Percentiles rank a stretch among this genome's conserved stretches.
phyloP scores from a whole-genome alignment of 2,888 invertebrate species.

The Abscondita cerata region DNA sequence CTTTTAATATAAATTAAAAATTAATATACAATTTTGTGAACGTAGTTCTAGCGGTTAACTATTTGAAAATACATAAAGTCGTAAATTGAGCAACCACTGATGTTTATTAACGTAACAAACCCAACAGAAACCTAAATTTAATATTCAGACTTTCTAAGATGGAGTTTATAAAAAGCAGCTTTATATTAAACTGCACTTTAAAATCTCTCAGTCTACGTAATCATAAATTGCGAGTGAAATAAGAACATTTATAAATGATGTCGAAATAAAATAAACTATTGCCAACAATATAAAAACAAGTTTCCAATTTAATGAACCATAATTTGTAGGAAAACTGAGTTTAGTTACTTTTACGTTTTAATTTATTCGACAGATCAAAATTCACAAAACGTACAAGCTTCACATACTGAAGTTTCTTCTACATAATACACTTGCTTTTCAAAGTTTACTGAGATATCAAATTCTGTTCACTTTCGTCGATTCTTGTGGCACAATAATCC shows the following conservation, averaged over 20 bases:
- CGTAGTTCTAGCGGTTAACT: neutral
- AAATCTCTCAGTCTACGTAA: neutral
- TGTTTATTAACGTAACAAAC: slow-evolving; percentile 17
- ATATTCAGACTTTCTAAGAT: neutral
- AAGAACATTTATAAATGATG: neutral
- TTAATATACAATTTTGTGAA: slow-evolving; percentile 12
- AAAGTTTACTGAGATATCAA: slow-evolving; percentile 27
- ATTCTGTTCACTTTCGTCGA: slow-evolving; percentile 28
- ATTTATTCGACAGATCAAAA: slow-evolving; percentile 17
- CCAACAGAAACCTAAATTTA: neutral
- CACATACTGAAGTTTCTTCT: slow-evolving; percentile 20
- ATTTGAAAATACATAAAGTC: slow-evolving; percentile 16
- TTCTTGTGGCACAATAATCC: slow-evolving; percentile 27
- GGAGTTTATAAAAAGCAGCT: neutral
- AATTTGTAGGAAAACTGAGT: neutral
- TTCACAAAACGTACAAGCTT: slow-evolving; percentile 19
- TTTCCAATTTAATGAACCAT: neutral
- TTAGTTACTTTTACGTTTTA: slow-evolving; percentile 6
- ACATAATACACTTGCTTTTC: slow-evolving; percentile 24
- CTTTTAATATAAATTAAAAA: slow-evolving; percentile 23
- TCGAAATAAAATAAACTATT: neutral
- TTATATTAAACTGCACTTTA: neutral
- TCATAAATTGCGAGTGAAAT: neutral
- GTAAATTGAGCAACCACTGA: slow-evolving; percentile 11
- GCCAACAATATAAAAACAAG: slow-evolving; percentile 28